Percentiles rank a stretch among this genome's conserved stretches.
Conservation (phyloP, 2,113 vertebrate genomes). For the Coracopsis vasa region DNA sequence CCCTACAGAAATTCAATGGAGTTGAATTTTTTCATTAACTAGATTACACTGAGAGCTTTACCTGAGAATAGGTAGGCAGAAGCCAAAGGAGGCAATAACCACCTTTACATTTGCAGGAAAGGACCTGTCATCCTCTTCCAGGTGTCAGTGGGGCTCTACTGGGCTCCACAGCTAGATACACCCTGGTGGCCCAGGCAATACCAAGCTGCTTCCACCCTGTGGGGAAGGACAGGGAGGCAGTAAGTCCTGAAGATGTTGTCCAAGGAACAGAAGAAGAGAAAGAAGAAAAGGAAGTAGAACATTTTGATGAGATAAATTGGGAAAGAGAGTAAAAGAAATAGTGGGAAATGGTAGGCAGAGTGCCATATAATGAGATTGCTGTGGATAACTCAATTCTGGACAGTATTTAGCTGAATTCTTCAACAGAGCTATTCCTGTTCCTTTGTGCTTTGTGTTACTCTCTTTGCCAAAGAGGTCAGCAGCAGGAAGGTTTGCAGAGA, state of each 20-base stretch:
- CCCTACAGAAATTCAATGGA: not conserved
- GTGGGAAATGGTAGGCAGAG: not conserved
- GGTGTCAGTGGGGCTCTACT: not conserved
- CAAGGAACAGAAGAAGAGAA: not conserved
- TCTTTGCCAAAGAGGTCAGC: not conserved
- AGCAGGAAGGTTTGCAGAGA: not conserved
- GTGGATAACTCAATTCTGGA: not conserved
- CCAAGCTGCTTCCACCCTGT: not conserved
- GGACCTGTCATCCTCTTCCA: not conserved
- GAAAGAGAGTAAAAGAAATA: not conserved
- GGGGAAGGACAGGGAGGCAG: accelerated
- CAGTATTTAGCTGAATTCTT: not conserved
- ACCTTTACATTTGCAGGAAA: not conserved
- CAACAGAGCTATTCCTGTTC: not conserved
- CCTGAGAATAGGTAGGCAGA: not conserved
- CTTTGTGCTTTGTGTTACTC: not conserved
- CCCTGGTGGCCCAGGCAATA: not conserved
- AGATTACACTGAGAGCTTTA: not conserved
- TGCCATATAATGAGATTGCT: not conserved
- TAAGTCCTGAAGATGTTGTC: not conserved
- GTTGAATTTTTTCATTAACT: not conserved
- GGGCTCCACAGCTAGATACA: not conserved
- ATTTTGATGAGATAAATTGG: not conserved
- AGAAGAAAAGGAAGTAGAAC: not conserved
- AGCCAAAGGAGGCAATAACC: not conserved